Base-by-base conservation (phyloP, 1,140 invertebrate genomes). In the Heliconius nattereri region DNA sequence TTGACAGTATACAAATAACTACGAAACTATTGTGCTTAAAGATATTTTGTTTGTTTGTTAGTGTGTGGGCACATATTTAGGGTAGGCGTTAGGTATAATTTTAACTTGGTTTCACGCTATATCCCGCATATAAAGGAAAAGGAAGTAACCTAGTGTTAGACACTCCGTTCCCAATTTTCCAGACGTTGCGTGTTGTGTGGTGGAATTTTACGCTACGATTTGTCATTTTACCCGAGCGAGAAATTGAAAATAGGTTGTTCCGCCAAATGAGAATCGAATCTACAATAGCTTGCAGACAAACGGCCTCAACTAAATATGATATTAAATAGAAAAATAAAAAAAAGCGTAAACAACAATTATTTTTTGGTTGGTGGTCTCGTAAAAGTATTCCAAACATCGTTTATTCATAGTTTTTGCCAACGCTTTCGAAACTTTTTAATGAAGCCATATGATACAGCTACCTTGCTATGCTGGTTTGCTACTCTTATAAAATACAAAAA, bases 1-100 rank as follows among this genome's bases (percentile, higher is more conserved):
- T 66, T 29, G 60, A 66, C 60, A n/a, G 60, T 29, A 66, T 66
- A 66, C 13, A 66, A 66, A 66, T 66, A 66, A 29, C 23, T 66
- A 66, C 11, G n/a, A 0, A 66, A 29, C 49, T 75, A 57, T 54
- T 52, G 5, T 19, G 19, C 49, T 49, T 75, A 19, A 70, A 70
- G 29, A 6, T 66, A 23, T 60, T 23, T 60, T 3, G 54, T 66
- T 26, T 29, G 60, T 45, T 45, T 45, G 40, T 16, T 45, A 11
- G 40, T 45, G 40, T 45, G 13, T 45, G 5, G 5, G 7, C 9
- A 0, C 9, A 13, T 60, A 5, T 60, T 60, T 29, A 29, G 23
- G 54, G 49, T 19, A 13, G 7, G 19, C 0, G 19, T 19, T 49
- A 49, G 16, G 5, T 52, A 20, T 52, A 7, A 20, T 52, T 52